Evolutionary conservation across 2,797 vertebrate species (phyloP).

Genomic region (Periparus ater): DNA sequence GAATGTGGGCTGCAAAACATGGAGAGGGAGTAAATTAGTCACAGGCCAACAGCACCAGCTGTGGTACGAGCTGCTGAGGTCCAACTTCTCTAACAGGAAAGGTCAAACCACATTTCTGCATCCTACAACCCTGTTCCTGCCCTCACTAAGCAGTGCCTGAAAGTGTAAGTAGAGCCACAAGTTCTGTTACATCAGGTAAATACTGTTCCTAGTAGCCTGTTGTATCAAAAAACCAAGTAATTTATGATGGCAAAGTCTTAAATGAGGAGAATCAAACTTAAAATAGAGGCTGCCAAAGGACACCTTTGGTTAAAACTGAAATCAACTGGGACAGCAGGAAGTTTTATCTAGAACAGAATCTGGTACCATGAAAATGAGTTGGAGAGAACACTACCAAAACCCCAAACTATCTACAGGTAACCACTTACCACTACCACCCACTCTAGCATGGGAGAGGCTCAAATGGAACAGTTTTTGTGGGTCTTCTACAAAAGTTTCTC

Average conservation of each 20-base stretch:
- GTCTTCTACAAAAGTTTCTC: neutral
- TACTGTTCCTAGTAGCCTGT: rapidly evolving
- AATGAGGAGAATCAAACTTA: neutral
- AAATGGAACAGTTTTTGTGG: neutral
- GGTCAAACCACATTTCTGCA: neutral
- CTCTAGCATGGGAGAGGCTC: neutral
- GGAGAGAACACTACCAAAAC: neutral
- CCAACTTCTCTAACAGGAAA: neutral
- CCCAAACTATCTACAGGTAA: neutral
- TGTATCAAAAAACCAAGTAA: neutral
- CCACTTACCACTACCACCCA: neutral
- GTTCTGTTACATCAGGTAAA: neutral
- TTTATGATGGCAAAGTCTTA: neutral
- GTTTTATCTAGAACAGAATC: neutral
- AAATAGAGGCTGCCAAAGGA: neutral
- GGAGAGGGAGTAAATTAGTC: neutral
- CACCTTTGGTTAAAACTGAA: neutral
- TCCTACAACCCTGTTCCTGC: neutral
- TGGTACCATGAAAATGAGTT: neutral
- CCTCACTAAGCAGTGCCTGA: neutral
- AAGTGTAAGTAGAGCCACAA: neutral
- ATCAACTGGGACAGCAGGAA: neutral
- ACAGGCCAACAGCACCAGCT: neutral
- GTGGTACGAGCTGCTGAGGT: neutral
- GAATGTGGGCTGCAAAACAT: slow-evolving; percentile 81